Conservation (phyloP, 2,888 invertebrate genomes). For the Theretra japonica region DNA sequence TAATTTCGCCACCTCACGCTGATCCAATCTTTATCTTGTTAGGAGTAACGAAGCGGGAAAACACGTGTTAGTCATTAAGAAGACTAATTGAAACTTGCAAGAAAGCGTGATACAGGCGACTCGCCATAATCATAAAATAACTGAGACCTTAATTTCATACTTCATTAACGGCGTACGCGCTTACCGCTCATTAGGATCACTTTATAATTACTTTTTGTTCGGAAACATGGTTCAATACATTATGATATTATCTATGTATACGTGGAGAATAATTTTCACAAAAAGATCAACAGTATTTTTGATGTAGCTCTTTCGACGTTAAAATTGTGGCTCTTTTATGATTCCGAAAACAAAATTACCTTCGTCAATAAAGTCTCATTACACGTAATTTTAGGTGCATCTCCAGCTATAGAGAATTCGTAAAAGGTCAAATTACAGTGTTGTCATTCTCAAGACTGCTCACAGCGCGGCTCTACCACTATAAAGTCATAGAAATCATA, state of each 20-base stretch:
- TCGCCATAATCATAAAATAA: slow-evolving; percentile 31
- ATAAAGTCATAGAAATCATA: no score
- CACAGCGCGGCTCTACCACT: no score
- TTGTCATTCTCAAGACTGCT: no score
- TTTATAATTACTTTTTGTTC: slow-evolving; percentile 22
- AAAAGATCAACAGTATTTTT: no score
- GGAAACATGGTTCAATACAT: not conserved
- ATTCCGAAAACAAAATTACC: no score
- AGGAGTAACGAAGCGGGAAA: slow-evolving; percentile 20
- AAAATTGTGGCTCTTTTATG: no score
- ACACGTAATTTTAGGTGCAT: no score
- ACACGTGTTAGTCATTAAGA: slow-evolving; percentile 23
- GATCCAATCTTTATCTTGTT: not conserved
- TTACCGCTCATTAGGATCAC: not conserved
- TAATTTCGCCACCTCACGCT: not conserved
- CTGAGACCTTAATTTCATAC: slow-evolving; percentile 39
- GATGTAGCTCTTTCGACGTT: no score
- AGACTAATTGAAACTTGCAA: slow-evolving; percentile 18
- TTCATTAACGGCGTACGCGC: slow-evolving; percentile 34
- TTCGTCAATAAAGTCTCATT: no score
- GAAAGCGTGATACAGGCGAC: slow-evolving; percentile 4
- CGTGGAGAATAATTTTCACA: not conserved
- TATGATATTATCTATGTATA: not conserved
- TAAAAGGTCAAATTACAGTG: no score
- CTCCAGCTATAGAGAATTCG: no score